phyloP scores from a whole-genome alignment of 2,797 vertebrate genomes.

The Pogonophryne albipinna region DNA sequence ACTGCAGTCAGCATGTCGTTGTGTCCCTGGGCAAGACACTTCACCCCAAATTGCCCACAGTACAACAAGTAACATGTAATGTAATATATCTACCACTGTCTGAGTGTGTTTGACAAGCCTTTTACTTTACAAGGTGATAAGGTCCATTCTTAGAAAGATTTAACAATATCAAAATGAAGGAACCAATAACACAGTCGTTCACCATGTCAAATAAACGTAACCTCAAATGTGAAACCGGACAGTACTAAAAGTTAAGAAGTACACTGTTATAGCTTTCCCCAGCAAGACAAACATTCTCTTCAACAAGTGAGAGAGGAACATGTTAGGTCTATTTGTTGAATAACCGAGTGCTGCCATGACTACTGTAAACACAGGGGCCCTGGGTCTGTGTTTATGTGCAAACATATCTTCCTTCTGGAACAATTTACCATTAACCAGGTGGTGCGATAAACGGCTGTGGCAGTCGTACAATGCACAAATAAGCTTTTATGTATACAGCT shows the following conservation, averaged over 20 bases:
- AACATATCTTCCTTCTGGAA: conserved; percentile 99
- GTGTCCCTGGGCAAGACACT: no score
- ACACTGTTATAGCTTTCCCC: conserved; percentile 82
- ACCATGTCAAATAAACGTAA: conserved; percentile 68
- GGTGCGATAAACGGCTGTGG: conserved; percentile 96
- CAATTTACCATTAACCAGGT: conserved; percentile 99
- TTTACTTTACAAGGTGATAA: conserved; percentile 15
- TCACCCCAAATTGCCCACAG: no score
- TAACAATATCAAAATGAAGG: background rate
- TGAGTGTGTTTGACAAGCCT: conserved; percentile 1
- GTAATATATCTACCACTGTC: background rate
- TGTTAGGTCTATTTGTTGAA: conserved; percentile 95
- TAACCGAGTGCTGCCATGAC: conserved; percentile 97
- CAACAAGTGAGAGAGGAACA: conserved; percentile 87
- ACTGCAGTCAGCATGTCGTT: no score
- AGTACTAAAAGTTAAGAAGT: conserved; percentile 66
- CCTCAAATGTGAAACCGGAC: conserved; percentile 1
- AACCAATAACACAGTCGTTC: conserved; percentile 1
- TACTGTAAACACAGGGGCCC: conserved; percentile 98
- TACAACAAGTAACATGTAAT: no score
- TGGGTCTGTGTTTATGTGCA: conserved; percentile 98
- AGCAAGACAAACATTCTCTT: conserved; percentile 88
- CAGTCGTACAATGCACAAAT: conserved; percentile 95
- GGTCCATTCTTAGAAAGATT: background rate
- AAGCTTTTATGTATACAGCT: conserved; percentile 96